Evolutionary conservation across 2,113 vertebrate species (phyloP), one percentile per base, ranked within the genome.

Genomic region (Heterotis niloticus): DNA sequence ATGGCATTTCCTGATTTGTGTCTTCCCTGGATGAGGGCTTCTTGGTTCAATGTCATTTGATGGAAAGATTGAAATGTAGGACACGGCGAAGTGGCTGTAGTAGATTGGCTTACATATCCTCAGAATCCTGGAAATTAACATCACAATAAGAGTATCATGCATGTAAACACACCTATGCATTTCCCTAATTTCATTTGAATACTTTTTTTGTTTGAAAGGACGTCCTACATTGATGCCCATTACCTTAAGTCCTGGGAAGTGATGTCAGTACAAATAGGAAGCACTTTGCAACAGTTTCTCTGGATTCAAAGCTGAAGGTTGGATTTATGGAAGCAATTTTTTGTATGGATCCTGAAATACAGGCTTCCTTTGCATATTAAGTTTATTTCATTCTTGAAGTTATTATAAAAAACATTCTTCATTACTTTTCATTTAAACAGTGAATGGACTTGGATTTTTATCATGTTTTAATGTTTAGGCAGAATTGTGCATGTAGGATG

Each of bases 221-320:
- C 92, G 12, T 66, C 91, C 18, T 87, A 90, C 13, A 87, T 91
- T 52, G 83, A 89, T 10, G 95, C 92, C 28, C 95, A 97, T 85
- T 83, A 84, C 5, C 86, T 90, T 51, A 85, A 10, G 92, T 97
- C 75, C 96, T 94, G 5, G 91, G 87, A 78, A 94, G 93, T 79
- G 91, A 92, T 62, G 76, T 91, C 85, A 93, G 88, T 67, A 78
- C 88, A 14, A 93, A 96, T 87, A 83, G 18, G 77, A 92, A 90
- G 60, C 86, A 92, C 72, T 81, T 97, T 1, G 93, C 90, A 10
- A 96, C 95, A 0, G 94, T 93, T 23, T 96, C 95, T 62, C 81
- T 96, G 64, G 95, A 95, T 75, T 90, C 87, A 29, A 84, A 65
- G 59, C 34, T 96, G 0, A 97, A 97, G 90, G 95, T 96, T n/a